These are phyloP conservation scores for Urocynchramus pylzowi DNA, from an alignment of 2,113 vertebrate genomes.

Conservation along the genomic window DNA sequence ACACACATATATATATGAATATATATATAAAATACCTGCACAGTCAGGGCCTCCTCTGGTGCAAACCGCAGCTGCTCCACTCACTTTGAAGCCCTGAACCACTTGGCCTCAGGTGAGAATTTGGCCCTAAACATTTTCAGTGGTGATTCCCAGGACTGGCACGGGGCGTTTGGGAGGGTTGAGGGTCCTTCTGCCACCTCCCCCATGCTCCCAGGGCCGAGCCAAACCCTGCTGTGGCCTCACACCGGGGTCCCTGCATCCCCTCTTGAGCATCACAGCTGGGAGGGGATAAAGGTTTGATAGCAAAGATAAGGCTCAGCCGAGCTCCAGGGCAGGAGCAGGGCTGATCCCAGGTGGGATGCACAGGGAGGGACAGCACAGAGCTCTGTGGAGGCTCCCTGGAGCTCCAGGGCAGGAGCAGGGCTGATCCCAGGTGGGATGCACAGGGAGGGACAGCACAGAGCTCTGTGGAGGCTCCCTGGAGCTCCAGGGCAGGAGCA, in stretches of 20 bases:
- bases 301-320: neutral
- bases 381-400: neutral
- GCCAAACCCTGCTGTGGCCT: neutral
- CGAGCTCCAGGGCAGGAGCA: neutral
- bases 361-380: neutral
- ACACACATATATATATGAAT: conserved; percentile 5
- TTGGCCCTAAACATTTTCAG: neutral
- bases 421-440: neutral
- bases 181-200: neutral
- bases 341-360: neutral
- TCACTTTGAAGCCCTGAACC: neutral
- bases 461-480: neutral
- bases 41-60: neutral
- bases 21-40: neutral
- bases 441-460: neutral
- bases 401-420: too few relatives aligned
- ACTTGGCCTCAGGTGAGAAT: neutral
- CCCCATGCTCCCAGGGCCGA: rapidly evolving
- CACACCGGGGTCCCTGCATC: neutral
- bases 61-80: neutral
- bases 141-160: neutral
- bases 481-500: too few relatives aligned
- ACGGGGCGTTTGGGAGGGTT: rapidly evolving
- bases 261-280: neutral
- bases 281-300: neutral